Percentiles rank a stretch among this genome's conserved stretches.
These are phyloP conservation scores for Neoascia interrupta DNA, from an alignment of 2,888 invertebrate species.

Conservation along the genomic window DNA sequence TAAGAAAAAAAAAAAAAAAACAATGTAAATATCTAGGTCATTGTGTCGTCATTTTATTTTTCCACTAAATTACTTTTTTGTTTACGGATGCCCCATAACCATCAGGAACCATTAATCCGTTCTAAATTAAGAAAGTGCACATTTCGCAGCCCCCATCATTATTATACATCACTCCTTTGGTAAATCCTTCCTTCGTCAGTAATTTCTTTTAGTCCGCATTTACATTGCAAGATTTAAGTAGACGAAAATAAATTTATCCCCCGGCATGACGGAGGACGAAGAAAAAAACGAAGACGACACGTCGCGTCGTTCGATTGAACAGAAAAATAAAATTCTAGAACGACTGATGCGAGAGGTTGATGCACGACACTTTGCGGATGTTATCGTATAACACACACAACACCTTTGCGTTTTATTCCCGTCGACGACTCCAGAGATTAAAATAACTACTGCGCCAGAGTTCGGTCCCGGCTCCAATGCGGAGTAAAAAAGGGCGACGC, in stretches of 20 bases:
- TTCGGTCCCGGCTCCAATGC: slow-evolving; percentile 3
- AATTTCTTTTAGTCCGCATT: slow-evolving; percentile 13
- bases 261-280: background rate
- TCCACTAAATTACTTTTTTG: background rate
- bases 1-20: too few relatives aligned
- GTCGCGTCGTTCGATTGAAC: too few relatives aligned
- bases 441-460: slow-evolving; percentile 33
- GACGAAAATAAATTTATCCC: slow-evolving; percentile 40
- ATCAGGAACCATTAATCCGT: slow-evolving; percentile 22
- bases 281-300: background rate
- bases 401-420: slow-evolving; percentile 34
- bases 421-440: too few relatives aligned
- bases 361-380: slow-evolving; percentile 55
- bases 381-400: slow-evolving; percentile 34
- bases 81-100: slow-evolving; percentile 42
- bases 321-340: slow-evolving; percentile 11
- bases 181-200: slow-evolving; percentile 5
- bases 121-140: slow-evolving; percentile 30
- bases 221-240: slow-evolving; percentile 13
- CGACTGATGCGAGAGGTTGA: slow-evolving; percentile 43
- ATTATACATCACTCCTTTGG: background rate
- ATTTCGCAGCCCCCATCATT: slow-evolving; percentile 1
- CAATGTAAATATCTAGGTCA: slow-evolving; percentile 46
- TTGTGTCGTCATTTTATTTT: slow-evolving; percentile 28
- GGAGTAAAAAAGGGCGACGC: too few relatives aligned